These are phyloP conservation scores for Porphyrio hochstetteri DNA, from an alignment of 2,113 vertebrate species.

Conservation along the genomic window DNA sequence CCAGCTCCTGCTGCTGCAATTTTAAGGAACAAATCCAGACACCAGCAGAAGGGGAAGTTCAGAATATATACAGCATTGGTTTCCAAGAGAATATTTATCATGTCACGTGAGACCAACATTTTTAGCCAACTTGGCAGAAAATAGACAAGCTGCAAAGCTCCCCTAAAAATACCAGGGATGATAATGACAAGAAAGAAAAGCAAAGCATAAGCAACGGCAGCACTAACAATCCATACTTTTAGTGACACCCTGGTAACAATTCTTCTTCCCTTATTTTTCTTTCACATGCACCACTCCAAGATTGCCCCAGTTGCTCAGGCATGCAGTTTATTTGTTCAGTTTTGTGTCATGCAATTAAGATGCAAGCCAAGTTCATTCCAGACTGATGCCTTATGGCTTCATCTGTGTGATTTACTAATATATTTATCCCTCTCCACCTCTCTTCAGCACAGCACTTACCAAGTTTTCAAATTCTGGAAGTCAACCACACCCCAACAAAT, in stretches of 20 bases:
- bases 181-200: constrained; percentile 5
- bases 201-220: neutral
- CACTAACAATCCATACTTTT: neutral
- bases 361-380: neutral
- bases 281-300: neutral
- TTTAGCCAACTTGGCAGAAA: constrained; percentile 60
- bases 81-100: constrained; percentile 31
- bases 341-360: neutral
- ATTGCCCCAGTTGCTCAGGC: neutral
- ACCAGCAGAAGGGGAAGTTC: constrained; percentile 2
- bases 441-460: neutral
- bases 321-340: neutral
- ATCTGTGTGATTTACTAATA: neutral
- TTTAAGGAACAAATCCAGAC: neutral
- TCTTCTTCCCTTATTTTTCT: neutral
- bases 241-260: neutral
- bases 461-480: neutral
- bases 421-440: neutral
- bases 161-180: constrained; percentile 51
- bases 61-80: neutral
- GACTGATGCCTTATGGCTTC: neutral
- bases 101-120: neutral
- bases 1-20: neutral
- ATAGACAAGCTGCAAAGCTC: constrained; percentile 40
- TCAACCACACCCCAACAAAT: neutral